Percentiles rank a stretch among this genome's conserved stretches.
Conservation (phyloP, 2,797 vertebrate genomes). For the Ptychadena robeensis region DNA sequence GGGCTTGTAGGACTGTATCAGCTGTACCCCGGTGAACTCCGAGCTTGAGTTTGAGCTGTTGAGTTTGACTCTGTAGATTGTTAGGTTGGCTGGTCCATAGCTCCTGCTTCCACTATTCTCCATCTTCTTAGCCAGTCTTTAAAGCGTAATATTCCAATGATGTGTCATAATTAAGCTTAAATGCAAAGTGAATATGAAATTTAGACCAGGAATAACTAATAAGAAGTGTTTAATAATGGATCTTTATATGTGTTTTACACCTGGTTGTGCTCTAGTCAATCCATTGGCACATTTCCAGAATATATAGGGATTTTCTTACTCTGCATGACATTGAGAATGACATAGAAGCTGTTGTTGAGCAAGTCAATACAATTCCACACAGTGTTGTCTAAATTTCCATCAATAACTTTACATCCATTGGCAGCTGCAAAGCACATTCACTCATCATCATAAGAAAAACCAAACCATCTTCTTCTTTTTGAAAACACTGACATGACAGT, state of each 20-base stretch:
- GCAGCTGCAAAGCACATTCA: neutral
- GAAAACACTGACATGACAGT: neutral
- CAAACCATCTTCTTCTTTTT: no score
- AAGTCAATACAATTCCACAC: neutral
- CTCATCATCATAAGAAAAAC: neutral
- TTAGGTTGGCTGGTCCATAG: conserved; percentile 49
- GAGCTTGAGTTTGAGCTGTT: conserved; percentile 72
- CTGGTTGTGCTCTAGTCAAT: neutral
- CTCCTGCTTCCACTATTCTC: conserved; percentile 31
- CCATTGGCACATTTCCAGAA: neutral
- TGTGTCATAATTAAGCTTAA: neutral
- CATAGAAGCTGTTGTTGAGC: no score
- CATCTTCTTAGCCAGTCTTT: conserved; percentile 52
- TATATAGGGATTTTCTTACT: neutral
- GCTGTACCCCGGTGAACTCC: conserved; percentile 83
- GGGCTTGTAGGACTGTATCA: conserved; percentile 86
- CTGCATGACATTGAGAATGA: no score
- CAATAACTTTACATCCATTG: neutral
- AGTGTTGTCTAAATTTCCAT: neutral
- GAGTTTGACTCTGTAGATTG: conserved; percentile 73
- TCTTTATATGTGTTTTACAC: neutral
- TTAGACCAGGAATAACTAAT: neutral
- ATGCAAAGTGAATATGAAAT: neutral
- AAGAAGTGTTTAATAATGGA: neutral
- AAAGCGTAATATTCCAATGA: neutral